Conservation (phyloP, 2,888 invertebrate genomes). For the Pollenia amentaria region DNA sequence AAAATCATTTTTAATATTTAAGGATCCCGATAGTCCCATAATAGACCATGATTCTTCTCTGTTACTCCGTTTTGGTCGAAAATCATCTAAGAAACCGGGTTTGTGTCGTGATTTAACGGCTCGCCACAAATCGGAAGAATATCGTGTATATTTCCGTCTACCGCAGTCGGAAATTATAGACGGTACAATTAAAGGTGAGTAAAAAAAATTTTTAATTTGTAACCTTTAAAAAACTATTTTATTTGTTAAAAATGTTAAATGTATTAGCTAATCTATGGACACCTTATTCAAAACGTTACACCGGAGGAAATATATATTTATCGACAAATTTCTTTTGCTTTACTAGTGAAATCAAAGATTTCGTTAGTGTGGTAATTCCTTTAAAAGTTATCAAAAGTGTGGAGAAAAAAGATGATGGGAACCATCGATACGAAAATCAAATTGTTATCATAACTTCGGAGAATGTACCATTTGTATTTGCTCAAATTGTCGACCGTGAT, state of each 20-base stretch:
- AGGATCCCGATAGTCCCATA: slow-evolving; percentile 95
- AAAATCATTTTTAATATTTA: slow-evolving; percentile 18
- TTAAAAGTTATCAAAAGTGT: slow-evolving; percentile 90
- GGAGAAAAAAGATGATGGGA: slow-evolving; percentile 84
- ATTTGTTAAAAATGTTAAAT: neutral
- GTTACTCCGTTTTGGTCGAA: slow-evolving; percentile 92
- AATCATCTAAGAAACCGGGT: slow-evolving; percentile 95
- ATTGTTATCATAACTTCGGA: slow-evolving; percentile 93
- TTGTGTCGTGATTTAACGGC: slow-evolving; percentile 98
- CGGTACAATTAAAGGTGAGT: slow-evolving; percentile 93
- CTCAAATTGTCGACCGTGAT: slow-evolving; percentile 94
- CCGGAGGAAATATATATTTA: slow-evolving; percentile 94
- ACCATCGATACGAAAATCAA: slow-evolving; percentile 84
- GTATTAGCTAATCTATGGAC: slow-evolving; percentile 90
- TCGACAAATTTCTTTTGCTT: slow-evolving; percentile 98
- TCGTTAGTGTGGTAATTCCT: slow-evolving; percentile 95
- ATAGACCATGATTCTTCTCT: slow-evolving; percentile 95
- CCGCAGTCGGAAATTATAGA: slow-evolving; percentile 96
- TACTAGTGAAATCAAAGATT: slow-evolving; percentile 92
- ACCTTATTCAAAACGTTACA: slow-evolving; percentile 96
- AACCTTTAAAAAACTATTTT: neutral
- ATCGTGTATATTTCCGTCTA: slow-evolving; percentile 92
- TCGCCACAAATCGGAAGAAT: slow-evolving; percentile 96
- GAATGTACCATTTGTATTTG: slow-evolving; percentile 94
- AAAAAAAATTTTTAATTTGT: neutral